Evolutionary conservation across 2,797 vertebrate genomes (phyloP).

Genomic region (Galagoides demidoff): DNA sequence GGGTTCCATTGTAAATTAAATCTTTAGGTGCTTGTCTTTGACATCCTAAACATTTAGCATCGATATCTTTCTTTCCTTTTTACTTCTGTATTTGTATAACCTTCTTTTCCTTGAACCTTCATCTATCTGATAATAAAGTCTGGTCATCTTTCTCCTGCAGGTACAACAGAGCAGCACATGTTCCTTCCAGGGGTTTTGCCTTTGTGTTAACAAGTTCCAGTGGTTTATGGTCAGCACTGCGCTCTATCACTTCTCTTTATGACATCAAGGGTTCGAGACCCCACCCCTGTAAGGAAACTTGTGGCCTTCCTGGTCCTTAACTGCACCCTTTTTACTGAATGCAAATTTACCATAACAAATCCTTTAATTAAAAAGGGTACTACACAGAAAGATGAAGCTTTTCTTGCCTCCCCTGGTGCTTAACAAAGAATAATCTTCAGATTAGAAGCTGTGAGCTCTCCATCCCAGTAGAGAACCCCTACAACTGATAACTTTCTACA

Average conservation of each 20-base stretch:
- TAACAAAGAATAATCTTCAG: no score
- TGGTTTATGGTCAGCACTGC: neutral
- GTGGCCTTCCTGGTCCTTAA: no score
- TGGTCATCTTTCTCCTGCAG: neutral
- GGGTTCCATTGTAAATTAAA: neutral
- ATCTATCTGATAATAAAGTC: neutral
- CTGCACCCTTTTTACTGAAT: no score
- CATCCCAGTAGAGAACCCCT: no score
- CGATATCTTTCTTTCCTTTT: neutral
- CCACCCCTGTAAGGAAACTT: no score
- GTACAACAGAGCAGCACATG: fast-evolving
- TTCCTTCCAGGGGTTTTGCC: neutral
- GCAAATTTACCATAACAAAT: no score
- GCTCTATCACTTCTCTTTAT: neutral
- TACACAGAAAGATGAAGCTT: no score
- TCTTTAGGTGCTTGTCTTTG: neutral
- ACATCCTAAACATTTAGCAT: neutral
- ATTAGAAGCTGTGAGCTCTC: no score
- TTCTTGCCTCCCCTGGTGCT: no score
- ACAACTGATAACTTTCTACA: neutral
- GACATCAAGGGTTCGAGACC: neutral
- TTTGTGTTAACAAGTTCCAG: neutral
- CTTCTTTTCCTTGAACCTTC: neutral
- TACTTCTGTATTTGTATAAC: neutral
- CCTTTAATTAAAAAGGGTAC: no score